phyloP scores from a whole-genome alignment of 2,113 vertebrate genomes.

The Melanerpes aurifrons region DNA sequence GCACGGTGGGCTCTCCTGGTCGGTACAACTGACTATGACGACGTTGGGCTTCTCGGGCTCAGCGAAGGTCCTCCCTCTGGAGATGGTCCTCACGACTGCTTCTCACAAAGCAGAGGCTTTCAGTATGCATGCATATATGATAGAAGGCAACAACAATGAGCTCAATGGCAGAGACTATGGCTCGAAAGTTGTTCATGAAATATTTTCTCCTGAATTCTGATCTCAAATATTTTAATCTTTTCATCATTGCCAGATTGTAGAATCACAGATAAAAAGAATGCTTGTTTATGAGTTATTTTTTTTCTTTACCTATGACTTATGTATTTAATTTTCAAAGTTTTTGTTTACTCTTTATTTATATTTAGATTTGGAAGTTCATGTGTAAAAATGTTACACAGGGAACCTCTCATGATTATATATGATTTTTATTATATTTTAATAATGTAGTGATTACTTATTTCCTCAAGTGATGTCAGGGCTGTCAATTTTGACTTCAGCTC shows the following conservation, averaged over 20 bases:
- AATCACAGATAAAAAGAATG: neutral
- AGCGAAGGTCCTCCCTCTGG: too few relatives aligned
- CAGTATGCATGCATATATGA: too few relatives aligned
- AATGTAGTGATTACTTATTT: neutral
- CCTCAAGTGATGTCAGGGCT: neutral
- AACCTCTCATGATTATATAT: neutral
- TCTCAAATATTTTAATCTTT: constrained; percentile 49
- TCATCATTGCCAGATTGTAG: constrained; percentile 20
- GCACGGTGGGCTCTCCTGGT: too few relatives aligned
- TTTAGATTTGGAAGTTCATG: neutral
- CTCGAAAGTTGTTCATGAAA: neutral
- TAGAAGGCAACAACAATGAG: too few relatives aligned
- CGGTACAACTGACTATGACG: too few relatives aligned
- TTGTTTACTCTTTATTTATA: neutral
- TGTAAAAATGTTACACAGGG: neutral
- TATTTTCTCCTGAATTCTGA: constrained; percentile 35
- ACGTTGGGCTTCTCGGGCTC: too few relatives aligned
- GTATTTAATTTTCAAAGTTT: neutral
- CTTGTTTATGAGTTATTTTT: neutral
- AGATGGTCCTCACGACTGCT: too few relatives aligned
- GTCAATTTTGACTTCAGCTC: constrained; percentile 29
- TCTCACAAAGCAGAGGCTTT: too few relatives aligned
- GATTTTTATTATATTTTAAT: neutral
- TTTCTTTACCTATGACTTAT: neutral
- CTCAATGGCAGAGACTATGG: too few relatives aligned